phyloP scores from a whole-genome alignment of 2,888 invertebrate species.

The Pinctada fucata region DNA sequence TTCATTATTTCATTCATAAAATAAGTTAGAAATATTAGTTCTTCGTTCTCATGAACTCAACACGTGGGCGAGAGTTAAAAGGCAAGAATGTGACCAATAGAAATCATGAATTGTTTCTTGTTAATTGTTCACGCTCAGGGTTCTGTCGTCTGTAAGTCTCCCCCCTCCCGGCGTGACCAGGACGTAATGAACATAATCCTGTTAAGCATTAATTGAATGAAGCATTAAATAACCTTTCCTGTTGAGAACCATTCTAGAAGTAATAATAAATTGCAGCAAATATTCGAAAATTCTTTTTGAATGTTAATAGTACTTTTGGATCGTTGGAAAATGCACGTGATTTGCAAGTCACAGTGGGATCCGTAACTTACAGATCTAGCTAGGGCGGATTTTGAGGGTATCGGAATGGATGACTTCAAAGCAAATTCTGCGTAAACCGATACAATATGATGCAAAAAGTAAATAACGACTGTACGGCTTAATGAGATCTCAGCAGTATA shows the following conservation, averaged over 20 bases:
- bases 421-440: constrained; percentile 26
- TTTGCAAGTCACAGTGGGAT: background rate
- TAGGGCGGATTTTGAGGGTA: constrained; percentile 7
- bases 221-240: constrained; percentile 24
- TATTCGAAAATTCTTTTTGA: constrained; percentile 11
- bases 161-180: background rate
- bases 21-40: too few relatives aligned
- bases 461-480: constrained; percentile 32
- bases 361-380: background rate
- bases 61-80: too few relatives aligned
- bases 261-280: constrained; percentile 15
- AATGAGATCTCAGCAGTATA: constrained; percentile 41
- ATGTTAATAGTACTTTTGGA: constrained; percentile 6
- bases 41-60: too few relatives aligned
- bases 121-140: too few relatives aligned
- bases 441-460: constrained; percentile 39
- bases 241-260: constrained; percentile 15
- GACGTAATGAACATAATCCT: constrained; percentile 1
- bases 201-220: constrained; percentile 28
- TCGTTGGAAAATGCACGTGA: constrained; percentile 4
- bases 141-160: background rate
- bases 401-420: constrained; percentile 32
- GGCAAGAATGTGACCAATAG: too few relatives aligned
- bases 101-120: too few relatives aligned
- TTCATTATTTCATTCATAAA: constrained; percentile 1